A percentile compares a stretch with the other conserved stretches of the same genome.
phyloP scores from a whole-genome alignment of 2,888 invertebrate species.

The Drosophila infuscata region DNA sequence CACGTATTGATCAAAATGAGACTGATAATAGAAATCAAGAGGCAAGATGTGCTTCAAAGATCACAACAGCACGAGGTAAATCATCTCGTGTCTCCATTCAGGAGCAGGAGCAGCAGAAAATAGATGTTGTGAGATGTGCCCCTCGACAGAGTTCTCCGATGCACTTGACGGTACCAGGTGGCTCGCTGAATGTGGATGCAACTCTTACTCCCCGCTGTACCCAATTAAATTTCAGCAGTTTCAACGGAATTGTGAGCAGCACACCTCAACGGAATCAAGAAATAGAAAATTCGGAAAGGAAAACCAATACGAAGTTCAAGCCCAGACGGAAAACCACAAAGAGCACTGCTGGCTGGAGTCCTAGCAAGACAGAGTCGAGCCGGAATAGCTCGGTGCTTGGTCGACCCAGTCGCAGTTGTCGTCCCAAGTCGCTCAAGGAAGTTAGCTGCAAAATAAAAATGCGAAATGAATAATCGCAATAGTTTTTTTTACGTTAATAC shows the following conservation, averaged over 20 bases:
- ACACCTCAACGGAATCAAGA: constrained; percentile 29
- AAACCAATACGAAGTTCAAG: neutral
- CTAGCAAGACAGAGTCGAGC: neutral
- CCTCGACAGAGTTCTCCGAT: neutral
- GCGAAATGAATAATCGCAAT: constrained; percentile 22
- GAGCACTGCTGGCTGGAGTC: neutral
- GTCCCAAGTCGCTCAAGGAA: constrained; percentile 48
- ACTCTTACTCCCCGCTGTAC: constrained; percentile 25
- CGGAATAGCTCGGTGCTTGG: constrained; percentile 1
- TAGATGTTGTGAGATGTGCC: constrained; percentile 13
- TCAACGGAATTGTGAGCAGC: constrained; percentile 30
- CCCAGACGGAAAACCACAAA: neutral
- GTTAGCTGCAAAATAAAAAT: constrained; percentile 15
- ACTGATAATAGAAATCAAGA: neutral
- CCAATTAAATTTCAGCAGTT: constrained; percentile 26
- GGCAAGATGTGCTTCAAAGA: neutral
- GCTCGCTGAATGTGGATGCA: neutral
- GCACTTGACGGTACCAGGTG: neutral
- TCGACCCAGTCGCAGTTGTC: constrained; percentile 50
- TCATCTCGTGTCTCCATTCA: neutral
- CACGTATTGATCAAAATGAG: neutral
- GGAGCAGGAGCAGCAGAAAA: constrained; percentile 7
- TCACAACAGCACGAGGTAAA: neutral
- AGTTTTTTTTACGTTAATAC: neutral
- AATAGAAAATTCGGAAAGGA: neutral